Base-by-base conservation (phyloP, 2,888 invertebrate genomes). In the Papilio gigon region DNA sequence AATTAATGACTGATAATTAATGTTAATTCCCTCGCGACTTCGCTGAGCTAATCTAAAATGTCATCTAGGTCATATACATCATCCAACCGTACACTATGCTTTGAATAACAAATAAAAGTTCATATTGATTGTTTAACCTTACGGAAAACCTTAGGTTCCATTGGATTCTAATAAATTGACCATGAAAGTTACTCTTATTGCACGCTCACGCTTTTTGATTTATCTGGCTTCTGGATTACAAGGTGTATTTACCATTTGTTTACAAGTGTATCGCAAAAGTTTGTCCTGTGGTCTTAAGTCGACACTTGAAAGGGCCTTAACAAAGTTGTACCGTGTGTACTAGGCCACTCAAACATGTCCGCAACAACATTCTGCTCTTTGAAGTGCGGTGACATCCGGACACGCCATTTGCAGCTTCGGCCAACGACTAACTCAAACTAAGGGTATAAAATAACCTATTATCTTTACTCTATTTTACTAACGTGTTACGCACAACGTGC, bases 1-100 rank as follows among this genome's bases (percentile, higher is more conserved):
- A 62, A 62, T 47, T 47, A 47, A 56, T 30, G 30, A 56, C 53
- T 30, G 30, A 56, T 56, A 14, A 50, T 50, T 50, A 63, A 50
- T 47, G 63, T 63, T 63, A 14, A 47, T 47, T 22, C 47, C 42
- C 9, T 40, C 22, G 33, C 22, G 63, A 50, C 25, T 33, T 22
- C 17, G 47, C 47, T 47, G 22, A 27, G 53, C 53, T 53, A 53
- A 53, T 27, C 53, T 50, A 27, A 50, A 50, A 50, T 50, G 25
- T 50, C 47, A 47, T 47, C 47, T 47, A 12, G 47, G 12, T n/a
- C n/a, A n/a, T 27, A 50, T n/a, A 50, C 27, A 27, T 50, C n/a
- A 50, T 27, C 2, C 0, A n/a, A 47, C 8, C 33, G 8, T 33
- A 5, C 33, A 5, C 8, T 9, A 14, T 40, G 27, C 50, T 50